A percentile compares a stretch with the other conserved stretches of the same genome.
Evolutionary conservation across 1,140 invertebrate genomes (phyloP).

Genomic region (Doryteuthis pealeii): DNA sequence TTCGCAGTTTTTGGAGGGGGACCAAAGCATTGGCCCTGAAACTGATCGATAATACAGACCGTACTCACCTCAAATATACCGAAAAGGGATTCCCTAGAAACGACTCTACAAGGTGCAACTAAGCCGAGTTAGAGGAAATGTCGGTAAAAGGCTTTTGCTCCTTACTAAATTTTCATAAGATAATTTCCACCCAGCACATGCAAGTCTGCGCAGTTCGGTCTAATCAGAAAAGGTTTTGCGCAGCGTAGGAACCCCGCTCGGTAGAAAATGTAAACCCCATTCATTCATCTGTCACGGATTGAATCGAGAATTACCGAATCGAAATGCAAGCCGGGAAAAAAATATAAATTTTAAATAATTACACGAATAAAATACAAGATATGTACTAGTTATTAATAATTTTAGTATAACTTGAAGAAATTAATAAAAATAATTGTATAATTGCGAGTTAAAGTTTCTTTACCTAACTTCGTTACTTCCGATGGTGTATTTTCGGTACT

Average conservation of each 20-base stretch:
- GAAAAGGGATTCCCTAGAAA: conserved; percentile 21
- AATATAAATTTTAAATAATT: no score
- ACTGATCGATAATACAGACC: conserved; percentile 7
- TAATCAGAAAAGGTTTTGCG: conserved; percentile 26
- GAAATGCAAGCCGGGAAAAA: no score
- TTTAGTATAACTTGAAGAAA: no score
- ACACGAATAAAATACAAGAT: no score
- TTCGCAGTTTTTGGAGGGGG: conserved; percentile 19
- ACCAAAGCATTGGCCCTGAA: background rate
- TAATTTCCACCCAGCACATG: conserved; percentile 36
- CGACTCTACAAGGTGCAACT: conserved; percentile 16
- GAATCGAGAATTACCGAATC: no score
- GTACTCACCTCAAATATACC: conserved; percentile 31
- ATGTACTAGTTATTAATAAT: no score
- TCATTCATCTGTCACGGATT: background rate
- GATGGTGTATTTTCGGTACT: no score
- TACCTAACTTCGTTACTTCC: no score
- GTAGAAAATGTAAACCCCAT: conserved; percentile 24
- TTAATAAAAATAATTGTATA: no score
- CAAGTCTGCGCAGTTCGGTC: conserved; percentile 41
- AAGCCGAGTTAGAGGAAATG: conserved; percentile 5
- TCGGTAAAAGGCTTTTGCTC: background rate
- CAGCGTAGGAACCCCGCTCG: conserved; percentile 17
- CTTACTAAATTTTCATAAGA: conserved; percentile 17
- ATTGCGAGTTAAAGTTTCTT: no score